Conservation (phyloP, 2,797 vertebrate species). For the Sebastes iracundus region DNA sequence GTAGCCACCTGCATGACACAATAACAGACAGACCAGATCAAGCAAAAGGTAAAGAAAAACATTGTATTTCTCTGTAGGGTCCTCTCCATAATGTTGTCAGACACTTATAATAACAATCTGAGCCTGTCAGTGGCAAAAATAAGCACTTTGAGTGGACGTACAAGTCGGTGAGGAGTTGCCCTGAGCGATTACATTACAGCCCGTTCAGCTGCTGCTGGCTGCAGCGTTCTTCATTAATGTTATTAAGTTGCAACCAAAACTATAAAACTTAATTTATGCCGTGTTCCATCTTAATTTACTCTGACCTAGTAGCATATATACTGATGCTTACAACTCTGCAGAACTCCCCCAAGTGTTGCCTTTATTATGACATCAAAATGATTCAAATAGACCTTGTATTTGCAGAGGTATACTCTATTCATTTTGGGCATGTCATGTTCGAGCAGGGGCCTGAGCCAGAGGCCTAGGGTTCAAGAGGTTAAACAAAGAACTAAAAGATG, state of each 20-base stretch:
- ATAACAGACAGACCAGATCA: not conserved
- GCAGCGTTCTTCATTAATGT: not conserved
- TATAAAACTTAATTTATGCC: not conserved
- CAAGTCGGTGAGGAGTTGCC: not conserved
- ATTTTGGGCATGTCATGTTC: no score
- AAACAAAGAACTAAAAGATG: not conserved
- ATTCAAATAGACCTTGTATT: no score
- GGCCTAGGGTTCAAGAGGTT: no score
- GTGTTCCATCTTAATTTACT: no score
- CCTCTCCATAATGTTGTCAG: not conserved
- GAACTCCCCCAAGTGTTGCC: no score
- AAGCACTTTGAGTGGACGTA: not conserved
- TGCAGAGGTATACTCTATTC: no score
- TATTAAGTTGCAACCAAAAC: not conserved
- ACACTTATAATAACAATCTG: not conserved
- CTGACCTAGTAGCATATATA: no score
- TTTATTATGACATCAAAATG: accelerated
- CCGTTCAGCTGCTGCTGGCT: accelerated
- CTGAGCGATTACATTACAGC: not conserved
- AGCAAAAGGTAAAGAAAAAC: not conserved
- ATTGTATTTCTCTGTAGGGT: not conserved
- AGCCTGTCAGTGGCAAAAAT: not conserved
- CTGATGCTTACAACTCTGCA: no score
- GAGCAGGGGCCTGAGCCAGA: no score
- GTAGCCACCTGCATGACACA: no score